Base-by-base conservation (phyloP, 2,888 invertebrate species). In the Emmelina monodactyla region DNA sequence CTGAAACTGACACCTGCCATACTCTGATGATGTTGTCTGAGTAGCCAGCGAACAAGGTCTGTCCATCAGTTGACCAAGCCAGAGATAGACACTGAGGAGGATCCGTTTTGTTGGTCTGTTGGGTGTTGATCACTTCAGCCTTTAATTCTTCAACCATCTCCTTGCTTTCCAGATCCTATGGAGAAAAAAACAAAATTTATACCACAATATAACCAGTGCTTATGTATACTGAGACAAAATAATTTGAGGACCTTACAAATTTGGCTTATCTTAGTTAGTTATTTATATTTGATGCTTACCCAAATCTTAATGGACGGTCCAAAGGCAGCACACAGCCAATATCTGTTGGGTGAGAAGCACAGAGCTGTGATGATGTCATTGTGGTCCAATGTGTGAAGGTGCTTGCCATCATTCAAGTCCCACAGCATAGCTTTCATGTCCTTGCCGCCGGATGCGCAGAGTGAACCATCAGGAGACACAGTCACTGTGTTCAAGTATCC, bases 361-460 rank as follows among this genome's bases (percentile, higher is more conserved):
- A 99, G 83, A 3, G 98, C 93, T 55, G 97, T 97, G 80, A 99
- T 98, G 70, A 94, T 93, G 66, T 97, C 97, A 75, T 96, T 97
- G 75, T 98, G 98, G 66, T 97, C 97, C 58, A 99, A 82, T 10
- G 98, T 98, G 84, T 99, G 98, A 63, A 99, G 84, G 75, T 98
- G 97, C 80, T 99, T 98, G 82, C 97, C 97, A 66, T 99, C 99
- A 73, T 98, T 98, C 66, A 99, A 83, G 76, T 99, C 99, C 99
- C 98, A 99, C 48, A 99, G 83, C 92, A 99, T 95, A 7, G 98
- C 98, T 82, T 97, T 96, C 82, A 96, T 95, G 82, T 99, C 98
- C 90, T 97, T 97, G 62, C 97, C 99, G 69, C 98, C 98, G 43
- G 97, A 97, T n/a, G 98, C 98, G 65, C 99, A 99, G 22, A 99